Base-by-base conservation (phyloP, 2,797 vertebrate genomes). In the Lateolabrax maculatus region DNA sequence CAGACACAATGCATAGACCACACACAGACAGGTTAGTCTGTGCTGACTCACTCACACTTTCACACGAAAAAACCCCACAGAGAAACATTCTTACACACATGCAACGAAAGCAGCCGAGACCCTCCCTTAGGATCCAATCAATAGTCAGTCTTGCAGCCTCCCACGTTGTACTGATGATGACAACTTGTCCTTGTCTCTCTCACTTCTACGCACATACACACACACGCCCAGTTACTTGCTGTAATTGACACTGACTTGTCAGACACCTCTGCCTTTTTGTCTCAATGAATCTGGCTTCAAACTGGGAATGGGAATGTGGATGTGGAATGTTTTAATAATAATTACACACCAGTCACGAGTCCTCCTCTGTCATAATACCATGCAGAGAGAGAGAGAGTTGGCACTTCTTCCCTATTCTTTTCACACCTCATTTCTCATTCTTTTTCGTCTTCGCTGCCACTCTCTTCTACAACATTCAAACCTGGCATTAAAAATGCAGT, bases 51-150 rank as follows among this genome's bases (percentile, higher is more conserved):
- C 56, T 78, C 66, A 73, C 79, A 43, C 57, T 44, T 29, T 41
- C 66, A 49, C 55, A 69, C 25, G 65, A 41, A 43, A 15, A 66
- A 71, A 36, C 44, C 41, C 71, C 76, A 53, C 57, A 65, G 39
- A 23, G 29, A 70, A 37, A 61, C 72, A 63, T 25, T 21, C 64
- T 9, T 15, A 37, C 63, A 67, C 39, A 49, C 61, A 75, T 29
- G 23, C 62, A 74, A n/a, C 21, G 2, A 48, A 68, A 66, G 74
- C 65, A 76, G 67, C 39, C n/a, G 23, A 72, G 56, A 80, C 76
- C 76, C 74, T 85, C 76, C 72, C 77, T 62, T 3, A 81, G 77
- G 80, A 87, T 52, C 77, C 75, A 83, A 84, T 81, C 84, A 84
- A 71, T 80, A 75, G 70, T 80, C 71, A 18, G 77, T 86, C 79